A percentile compares a stretch with the other conserved stretches of the same genome.
Conservation (phyloP, 2,113 vertebrate species). For the Eubucco bourcierii region DNA sequence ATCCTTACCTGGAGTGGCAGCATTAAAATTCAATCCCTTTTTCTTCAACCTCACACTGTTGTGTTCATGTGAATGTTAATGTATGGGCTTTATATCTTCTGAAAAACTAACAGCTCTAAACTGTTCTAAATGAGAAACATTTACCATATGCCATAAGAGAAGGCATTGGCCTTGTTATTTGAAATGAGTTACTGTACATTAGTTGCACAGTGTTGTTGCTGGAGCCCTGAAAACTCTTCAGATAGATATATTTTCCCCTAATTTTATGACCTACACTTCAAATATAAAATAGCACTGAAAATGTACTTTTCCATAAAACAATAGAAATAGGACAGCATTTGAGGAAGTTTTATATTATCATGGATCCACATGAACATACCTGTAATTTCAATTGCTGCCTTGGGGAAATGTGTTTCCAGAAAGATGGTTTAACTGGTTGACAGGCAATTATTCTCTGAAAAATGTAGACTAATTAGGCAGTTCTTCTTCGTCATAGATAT, state of each 20-base stretch:
- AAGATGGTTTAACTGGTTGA: conserved; percentile 57
- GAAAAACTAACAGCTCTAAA: conserved; percentile 43
- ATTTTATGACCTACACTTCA: conserved; percentile 35
- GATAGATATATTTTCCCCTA: conserved; percentile 14
- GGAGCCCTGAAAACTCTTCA: conserved; percentile 39
- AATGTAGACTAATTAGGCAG: conserved; percentile 56
- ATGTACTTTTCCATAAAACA: conserved; percentile 45
- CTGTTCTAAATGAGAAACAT: conserved; percentile 24
- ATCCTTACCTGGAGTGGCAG: conserved; percentile 43
- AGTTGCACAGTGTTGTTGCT: not conserved
- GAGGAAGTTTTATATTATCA: conserved; percentile 46
- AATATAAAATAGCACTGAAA: conserved; percentile 35
- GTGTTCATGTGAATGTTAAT: conserved; percentile 25
- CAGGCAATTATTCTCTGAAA: conserved; percentile 57
- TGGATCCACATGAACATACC: conserved; percentile 37
- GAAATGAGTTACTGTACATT: conserved; percentile 19
- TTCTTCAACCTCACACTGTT: conserved; percentile 5
- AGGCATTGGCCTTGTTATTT: conserved; percentile 36
- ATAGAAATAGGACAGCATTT: conserved; percentile 36
- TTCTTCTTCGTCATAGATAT: conserved; percentile 49
- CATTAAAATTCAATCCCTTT: conserved; percentile 54
- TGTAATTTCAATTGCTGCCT: conserved; percentile 54
- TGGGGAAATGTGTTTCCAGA: conserved; percentile 56
- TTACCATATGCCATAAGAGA: not conserved
- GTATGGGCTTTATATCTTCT: not conserved